Evolutionary conservation across 1,140 invertebrate species (phyloP), one percentile per base, ranked within the genome.

Genomic region (Bicyclus anynana): DNA sequence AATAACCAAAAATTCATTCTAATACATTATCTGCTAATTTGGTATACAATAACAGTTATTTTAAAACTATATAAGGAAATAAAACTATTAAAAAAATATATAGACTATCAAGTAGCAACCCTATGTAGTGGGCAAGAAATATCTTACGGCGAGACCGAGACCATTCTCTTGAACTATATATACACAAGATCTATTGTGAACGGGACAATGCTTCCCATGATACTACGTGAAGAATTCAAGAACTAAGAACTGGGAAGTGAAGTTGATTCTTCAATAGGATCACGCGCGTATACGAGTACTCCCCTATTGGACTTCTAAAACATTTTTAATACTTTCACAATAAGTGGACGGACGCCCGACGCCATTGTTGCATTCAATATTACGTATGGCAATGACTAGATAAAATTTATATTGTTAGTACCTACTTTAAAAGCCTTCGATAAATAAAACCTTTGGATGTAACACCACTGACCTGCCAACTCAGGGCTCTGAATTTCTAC

Each of bases 141-240:
- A 74, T 76, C 60, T 67, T 72, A 66, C 71, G 73, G 69, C 73
- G 54, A 66, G 68, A 63, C 69, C 73, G 54, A 66, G 68, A 63
- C 69, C 69, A 69, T 78, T 74, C 69, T 71, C 62, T 63, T 64
- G 53, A 71, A 59, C 69, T 74, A 75, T 72, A 75, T 72, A 81
- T 69, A 83, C 74, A 74, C 72, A 61, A 61, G 59, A 62, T 54
- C 77, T 56, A 82, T 84, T 84, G 81, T 84, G 53, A 27, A 53
- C 54, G 59, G 76, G 72, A 86, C 83, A 86, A 86, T 73, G 75
- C 69, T 56, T 58, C 66, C 69, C 69, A 69, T 70, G 69, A 74
- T 71, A 67, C 69, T 75, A 72, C 65, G 72, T 72, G 64, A 62
- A 69, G 70, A 69, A 74, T 69, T 76, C 72, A 67, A 72, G 69